Evolutionary conservation across 2,113 vertebrate genomes (phyloP).

Genomic region (Sylvicapra grimmia): DNA sequence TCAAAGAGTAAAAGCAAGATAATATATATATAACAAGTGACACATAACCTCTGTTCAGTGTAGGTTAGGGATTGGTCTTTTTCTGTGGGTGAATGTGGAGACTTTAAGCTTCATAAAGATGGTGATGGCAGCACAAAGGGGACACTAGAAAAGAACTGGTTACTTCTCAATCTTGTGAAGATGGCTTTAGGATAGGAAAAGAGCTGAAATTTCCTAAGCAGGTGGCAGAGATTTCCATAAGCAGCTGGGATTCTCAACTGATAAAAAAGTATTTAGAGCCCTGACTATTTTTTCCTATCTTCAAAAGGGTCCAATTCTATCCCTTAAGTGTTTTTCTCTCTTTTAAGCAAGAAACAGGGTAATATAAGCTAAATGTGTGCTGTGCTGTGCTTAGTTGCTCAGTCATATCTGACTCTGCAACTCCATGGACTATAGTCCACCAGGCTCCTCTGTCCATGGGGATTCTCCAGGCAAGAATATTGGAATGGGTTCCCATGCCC

Average conservation of each 20-base stretch:
- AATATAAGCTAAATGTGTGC: background rate
- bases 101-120: background rate
- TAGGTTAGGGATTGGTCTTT: background rate
- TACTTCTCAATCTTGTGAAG: background rate
- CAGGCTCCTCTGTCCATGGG: background rate
- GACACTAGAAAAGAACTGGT: background rate
- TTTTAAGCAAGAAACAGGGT: background rate
- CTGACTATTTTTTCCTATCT: background rate
- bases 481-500: background rate
- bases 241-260: background rate
- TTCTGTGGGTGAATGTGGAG: background rate
- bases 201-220: background rate
- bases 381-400: background rate
- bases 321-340: background rate
- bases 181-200: background rate
- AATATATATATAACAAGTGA: background rate
- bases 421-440: background rate
- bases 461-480: background rate
- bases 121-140: background rate
- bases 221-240: background rate
- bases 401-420: background rate
- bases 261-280: background rate
- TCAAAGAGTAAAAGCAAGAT: background rate
- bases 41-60: background rate
- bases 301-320: background rate